Conservation (phyloP, 2,113 vertebrate species). For the Chinchilla lanigera region DNA sequence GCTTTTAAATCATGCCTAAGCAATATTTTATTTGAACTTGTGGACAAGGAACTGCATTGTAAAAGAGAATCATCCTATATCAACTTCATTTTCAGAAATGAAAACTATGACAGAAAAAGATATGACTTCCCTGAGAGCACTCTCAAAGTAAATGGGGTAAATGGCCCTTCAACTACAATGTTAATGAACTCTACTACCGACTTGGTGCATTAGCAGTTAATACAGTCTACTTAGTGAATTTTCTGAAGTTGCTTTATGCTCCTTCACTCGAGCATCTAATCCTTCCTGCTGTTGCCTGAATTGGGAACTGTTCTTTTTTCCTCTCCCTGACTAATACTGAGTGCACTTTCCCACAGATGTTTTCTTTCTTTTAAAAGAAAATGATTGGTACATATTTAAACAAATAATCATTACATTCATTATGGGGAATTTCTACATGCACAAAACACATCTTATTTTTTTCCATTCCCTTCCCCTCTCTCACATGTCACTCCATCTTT, state of each 20-base stretch:
- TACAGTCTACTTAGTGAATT: neutral
- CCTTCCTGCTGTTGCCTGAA: neutral
- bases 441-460: no score
- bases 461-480: no score
- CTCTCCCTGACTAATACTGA: neutral
- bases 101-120: conserved; percentile 7
- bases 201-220: neutral
- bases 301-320: neutral
- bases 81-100: neutral
- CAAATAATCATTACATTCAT: neutral
- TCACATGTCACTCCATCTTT: no score
- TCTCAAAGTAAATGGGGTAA: neutral
- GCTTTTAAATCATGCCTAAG: neutral
- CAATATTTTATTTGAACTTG: conserved; percentile 28
- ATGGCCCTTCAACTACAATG: conserved; percentile 1
- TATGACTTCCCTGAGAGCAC: neutral
- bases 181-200: conserved; percentile 36
- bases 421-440: no score
- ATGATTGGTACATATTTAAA: no score
- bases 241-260: neutral
- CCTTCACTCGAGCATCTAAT: neutral
- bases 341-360: no score
- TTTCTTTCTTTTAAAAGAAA: no score
- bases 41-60: neutral
- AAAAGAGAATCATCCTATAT: neutral